phyloP scores from a whole-genome alignment of 1,140 invertebrate genomes.

The Pseudomyrmex flavicornis region DNA sequence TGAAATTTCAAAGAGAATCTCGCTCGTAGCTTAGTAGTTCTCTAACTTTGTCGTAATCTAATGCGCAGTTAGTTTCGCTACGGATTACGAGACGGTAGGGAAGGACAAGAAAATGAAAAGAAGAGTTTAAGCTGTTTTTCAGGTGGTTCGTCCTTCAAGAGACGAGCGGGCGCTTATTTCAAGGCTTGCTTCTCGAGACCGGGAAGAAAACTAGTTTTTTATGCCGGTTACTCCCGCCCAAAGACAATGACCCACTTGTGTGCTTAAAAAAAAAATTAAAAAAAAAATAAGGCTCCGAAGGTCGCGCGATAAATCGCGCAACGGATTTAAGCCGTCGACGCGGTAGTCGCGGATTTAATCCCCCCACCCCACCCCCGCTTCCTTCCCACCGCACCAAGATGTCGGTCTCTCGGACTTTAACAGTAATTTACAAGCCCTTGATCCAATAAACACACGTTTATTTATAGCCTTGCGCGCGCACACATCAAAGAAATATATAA shows the following conservation, averaged over 20 bases:
- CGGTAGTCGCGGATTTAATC: constrained; percentile 20
- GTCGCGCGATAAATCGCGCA: constrained; percentile 29
- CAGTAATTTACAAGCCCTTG: not conserved
- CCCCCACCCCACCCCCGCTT: too few relatives aligned
- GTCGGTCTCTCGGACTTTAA: constrained; percentile 2
- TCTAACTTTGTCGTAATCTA: constrained; percentile 17
- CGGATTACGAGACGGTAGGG: not conserved
- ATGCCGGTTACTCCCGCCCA: not conserved
- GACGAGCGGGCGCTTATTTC: constrained; percentile 1
- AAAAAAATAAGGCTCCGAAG: constrained; percentile 46
- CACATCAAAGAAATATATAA: too few relatives aligned
- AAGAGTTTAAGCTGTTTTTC: not conserved
- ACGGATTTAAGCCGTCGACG: constrained; percentile 4
- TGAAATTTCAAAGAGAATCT: constrained; percentile 22
- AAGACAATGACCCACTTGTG: constrained; percentile 59
- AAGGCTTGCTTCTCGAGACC: constrained; percentile 7
- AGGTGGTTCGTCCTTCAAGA: not conserved
- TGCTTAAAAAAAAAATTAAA: constrained; percentile 51
- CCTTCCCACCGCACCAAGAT: not conserved
- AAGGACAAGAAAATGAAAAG: not conserved
- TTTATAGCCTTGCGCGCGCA: not conserved
- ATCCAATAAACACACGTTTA: not conserved
- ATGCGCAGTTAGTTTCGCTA: not conserved
- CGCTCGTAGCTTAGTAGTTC: not conserved
- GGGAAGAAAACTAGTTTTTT: constrained; percentile 41